These are phyloP conservation scores for Garra rufa DNA, from an alignment of 2,113 vertebrate species.

Conservation along the genomic window DNA sequence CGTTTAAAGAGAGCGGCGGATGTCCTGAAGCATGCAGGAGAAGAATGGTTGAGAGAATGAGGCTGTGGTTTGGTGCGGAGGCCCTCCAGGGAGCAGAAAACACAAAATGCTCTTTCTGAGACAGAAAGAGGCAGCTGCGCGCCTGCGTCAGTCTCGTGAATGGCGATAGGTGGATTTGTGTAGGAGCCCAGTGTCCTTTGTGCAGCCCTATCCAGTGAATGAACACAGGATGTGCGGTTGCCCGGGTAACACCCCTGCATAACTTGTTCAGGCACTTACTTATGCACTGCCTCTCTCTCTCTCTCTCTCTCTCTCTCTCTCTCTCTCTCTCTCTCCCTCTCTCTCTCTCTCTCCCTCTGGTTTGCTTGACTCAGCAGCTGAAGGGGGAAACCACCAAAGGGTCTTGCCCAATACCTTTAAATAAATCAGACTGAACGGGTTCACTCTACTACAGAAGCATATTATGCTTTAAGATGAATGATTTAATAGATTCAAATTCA, in stretches of 20 bases:
- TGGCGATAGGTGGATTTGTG: constrained; percentile 53
- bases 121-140: constrained; percentile 22
- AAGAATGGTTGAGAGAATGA: constrained; percentile 7
- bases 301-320: neutral
- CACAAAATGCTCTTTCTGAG: constrained; percentile 33
- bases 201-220: constrained; percentile 64
- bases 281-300: constrained; percentile 40
- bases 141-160: constrained; percentile 36
- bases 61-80: neutral
- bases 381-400: constrained; percentile 9
- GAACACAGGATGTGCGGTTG: constrained; percentile 74
- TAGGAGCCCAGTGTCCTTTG: constrained; percentile 64
- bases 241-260: constrained; percentile 74
- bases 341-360: neutral
- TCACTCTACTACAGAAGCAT: neutral
- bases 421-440: neutral
- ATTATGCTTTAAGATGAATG: neutral
- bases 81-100: constrained; percentile 24
- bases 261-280: constrained; percentile 68
- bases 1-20: constrained; percentile 2
- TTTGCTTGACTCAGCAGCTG: constrained; percentile 7
- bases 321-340: neutral
- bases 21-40: neutral
- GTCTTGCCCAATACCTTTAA: neutral
- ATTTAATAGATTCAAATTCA: neutral